phyloP scores from a whole-genome alignment of 2,797 vertebrate genomes.

The Xenentodon cancila region DNA sequence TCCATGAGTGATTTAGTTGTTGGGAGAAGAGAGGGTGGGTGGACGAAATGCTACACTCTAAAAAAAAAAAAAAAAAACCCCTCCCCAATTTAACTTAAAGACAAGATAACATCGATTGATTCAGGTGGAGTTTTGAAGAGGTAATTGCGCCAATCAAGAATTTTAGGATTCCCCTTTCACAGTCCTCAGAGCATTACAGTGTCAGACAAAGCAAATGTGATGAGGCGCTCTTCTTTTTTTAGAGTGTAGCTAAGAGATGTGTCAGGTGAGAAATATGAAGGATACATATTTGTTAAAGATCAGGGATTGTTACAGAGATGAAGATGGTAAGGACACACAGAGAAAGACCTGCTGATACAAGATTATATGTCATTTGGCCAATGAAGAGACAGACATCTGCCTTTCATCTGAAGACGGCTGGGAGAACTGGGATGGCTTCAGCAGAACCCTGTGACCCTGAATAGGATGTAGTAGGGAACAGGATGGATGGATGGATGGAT shows the following conservation, averaged over 20 bases:
- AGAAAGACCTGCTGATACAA: constrained; percentile 65
- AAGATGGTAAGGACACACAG: constrained; percentile 27
- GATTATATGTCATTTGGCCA: constrained; percentile 4
- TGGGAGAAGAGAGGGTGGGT: not conserved
- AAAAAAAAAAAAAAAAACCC: constrained; percentile 18
- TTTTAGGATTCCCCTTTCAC: constrained; percentile 8
- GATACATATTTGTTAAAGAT: constrained; percentile 10
- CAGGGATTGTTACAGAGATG: constrained; percentile 8
- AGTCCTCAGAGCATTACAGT: not conserved
- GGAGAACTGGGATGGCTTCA: no score
- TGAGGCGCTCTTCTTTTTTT: constrained; percentile 22
- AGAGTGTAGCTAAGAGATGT: constrained; percentile 49
- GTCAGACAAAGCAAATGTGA: not conserved
- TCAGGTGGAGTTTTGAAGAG: not conserved
- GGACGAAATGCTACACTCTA: constrained; percentile 51
- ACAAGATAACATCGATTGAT: not conserved
- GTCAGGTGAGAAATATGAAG: constrained; percentile 1
- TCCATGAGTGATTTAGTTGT: constrained; percentile 11
- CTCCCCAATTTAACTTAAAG: no score
- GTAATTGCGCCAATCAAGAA: not conserved
- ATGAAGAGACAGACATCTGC: constrained; percentile 5
- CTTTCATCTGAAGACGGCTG: no score
- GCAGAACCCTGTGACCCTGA: no score
- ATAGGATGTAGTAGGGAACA: no score
- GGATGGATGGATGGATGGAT: no score